Base-by-base conservation (phyloP, 2,797 vertebrate genomes). In the Rhyacichthys aspro region DNA sequence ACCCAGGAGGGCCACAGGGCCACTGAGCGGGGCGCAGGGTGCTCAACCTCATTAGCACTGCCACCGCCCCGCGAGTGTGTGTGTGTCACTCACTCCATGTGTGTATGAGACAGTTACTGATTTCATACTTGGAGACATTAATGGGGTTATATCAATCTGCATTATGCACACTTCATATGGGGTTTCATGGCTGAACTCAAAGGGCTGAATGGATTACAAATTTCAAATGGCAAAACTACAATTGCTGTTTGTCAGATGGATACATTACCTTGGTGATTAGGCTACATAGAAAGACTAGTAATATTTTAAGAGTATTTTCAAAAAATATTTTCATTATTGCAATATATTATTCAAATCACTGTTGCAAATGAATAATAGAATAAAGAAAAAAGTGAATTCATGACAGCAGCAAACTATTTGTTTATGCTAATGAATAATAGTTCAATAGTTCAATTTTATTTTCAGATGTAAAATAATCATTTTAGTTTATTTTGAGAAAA, bases 31-130 rank as follows among this genome's bases (percentile, higher is more conserved):
- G 90, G 91, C 91, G 90, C 91, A 87, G 92, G 93, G 95, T 94
- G 93, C 94, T 93, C 93, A 93, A 95, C 94, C 95, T 96, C 94
- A 96, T 96, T 96, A 96, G 94, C 91, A 92, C 90, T 88, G 88
- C 91, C 90, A 53, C 50, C 50, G 50, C 50, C 50, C 50, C 7
- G 12, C 83, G 78, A 92, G 89, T 88, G 90, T 91, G 93, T 91
- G 93, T 93, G 93, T 93, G 93, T 60, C n/a, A 16, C 16, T 28
- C 23, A 28, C 23, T 28, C 23, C 23, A 66, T 65, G 73, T 63
- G 74, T 69, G 74, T 23, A 61, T 54, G 33, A 68, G 57, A 68
- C 49, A 72, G 45, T 49, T 60, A 53, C 55, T 70, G 68, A 78
- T 80, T 74, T 83, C 59, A 81, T 67, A 59, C 54, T 43, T 42